Conservation (phyloP, 2,113 vertebrate genomes). For the Motacilla tschutschensis region DNA sequence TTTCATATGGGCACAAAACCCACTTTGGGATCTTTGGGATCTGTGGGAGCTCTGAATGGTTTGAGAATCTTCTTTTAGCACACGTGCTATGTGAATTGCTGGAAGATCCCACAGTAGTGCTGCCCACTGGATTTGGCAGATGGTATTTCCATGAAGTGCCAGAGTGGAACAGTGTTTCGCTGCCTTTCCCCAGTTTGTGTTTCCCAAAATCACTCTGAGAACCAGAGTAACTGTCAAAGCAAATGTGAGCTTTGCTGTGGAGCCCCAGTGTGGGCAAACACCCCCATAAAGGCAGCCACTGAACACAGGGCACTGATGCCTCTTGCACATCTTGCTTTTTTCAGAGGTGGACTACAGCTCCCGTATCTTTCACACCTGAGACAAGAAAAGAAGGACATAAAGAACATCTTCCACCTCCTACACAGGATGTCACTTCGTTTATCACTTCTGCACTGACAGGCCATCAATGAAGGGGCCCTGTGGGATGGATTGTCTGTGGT, state of each 20-base stretch:
- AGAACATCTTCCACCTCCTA: not conserved
- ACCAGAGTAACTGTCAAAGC: not conserved
- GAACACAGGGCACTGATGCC: accelerated
- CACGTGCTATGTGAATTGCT: not conserved
- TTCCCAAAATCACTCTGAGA: not conserved
- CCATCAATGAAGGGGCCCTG: not conserved
- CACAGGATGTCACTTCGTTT: not conserved
- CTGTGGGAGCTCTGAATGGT: not conserved
- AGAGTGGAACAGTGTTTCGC: not conserved
- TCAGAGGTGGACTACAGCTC: not conserved
- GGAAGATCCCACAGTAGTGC: not conserved
- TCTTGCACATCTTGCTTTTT: not conserved
- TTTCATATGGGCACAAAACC: not conserved
- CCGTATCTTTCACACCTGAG: not conserved
- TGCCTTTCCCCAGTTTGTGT: not conserved
- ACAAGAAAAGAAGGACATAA: not conserved
- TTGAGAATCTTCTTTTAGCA: not conserved
- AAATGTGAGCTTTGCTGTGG: not conserved
- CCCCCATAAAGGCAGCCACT: not conserved
- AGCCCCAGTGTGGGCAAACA: not conserved
- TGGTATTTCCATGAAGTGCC: not conserved
- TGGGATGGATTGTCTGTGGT: not conserved
- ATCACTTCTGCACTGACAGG: not conserved
- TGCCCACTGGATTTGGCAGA: not conserved
- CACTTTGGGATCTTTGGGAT: not conserved